Evolutionary conservation across 2,113 vertebrate species (phyloP).

Genomic region (Felis catus): F.catus_Fca126_mat1.0 CM031416.1:10116001-10116500

Average conservation of each 20-base stretch:
- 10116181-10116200: neutral
- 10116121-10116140: neutral
- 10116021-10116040: conserved; percentile 56
- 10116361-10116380: neutral
- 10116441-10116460: neutral
- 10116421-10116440: neutral
- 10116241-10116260: conserved; percentile 14
- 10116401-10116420: neutral
- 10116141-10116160: conserved; percentile 57
- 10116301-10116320: neutral
- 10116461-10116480: neutral
- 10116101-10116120: neutral
- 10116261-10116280: neutral
- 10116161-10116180: conserved; percentile 33
- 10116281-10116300: neutral
- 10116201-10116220: neutral
- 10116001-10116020: conserved; percentile 67
- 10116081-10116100: conserved; percentile 39
- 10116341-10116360: neutral
- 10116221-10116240: conserved; percentile 59
- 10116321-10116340: neutral
- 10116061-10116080: conserved; percentile 52
- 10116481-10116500: neutral
- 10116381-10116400: neutral
- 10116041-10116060: conserved; percentile 62